These are phyloP conservation scores for Pygmarrhopalites habei DNA, from an alignment of 1,140 invertebrate genomes.

Conservation along the genomic window DNA sequence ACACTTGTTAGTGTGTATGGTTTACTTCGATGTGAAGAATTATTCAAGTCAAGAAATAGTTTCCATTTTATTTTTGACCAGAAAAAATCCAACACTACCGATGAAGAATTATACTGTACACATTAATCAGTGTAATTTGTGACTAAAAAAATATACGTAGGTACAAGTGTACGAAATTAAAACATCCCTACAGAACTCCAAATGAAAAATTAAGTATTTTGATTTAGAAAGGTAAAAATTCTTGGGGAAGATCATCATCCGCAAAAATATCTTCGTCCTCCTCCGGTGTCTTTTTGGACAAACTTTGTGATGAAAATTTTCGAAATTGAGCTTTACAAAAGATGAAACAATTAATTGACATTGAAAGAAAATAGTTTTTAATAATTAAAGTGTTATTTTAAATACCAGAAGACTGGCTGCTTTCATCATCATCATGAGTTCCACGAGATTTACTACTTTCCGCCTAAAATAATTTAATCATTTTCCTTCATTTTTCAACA, in stretches of 20 bases:
- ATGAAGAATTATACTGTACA: too few species aligned
- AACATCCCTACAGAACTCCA: too few species aligned
- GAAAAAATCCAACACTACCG: too few species aligned
- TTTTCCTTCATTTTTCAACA: neutral
- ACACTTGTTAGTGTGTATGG: too few species aligned
- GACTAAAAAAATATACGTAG: too few species aligned
- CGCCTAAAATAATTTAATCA: neutral
- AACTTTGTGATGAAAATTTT: neutral
- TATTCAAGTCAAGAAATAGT: too few species aligned
- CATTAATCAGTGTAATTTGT: too few species aligned
- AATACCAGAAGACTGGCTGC: neutral
- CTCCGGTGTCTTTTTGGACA: neutral
- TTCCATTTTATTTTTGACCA: too few species aligned
- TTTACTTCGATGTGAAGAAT: too few species aligned
- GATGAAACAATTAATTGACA: neutral
- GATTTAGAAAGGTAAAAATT: constrained; percentile 12
- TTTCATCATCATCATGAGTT: neutral
- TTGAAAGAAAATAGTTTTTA: neutral
- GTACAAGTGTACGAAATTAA: too few species aligned
- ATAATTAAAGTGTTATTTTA: neutral
- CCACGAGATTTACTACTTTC: too few species aligned
- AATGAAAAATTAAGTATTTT: too few species aligned
- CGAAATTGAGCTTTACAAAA: neutral
- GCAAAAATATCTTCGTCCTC: constrained; percentile 16
- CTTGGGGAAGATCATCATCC: constrained; percentile 7